Conservation (phyloP, 2,888 invertebrate genomes). For the Sussaba pulchella region DNA sequence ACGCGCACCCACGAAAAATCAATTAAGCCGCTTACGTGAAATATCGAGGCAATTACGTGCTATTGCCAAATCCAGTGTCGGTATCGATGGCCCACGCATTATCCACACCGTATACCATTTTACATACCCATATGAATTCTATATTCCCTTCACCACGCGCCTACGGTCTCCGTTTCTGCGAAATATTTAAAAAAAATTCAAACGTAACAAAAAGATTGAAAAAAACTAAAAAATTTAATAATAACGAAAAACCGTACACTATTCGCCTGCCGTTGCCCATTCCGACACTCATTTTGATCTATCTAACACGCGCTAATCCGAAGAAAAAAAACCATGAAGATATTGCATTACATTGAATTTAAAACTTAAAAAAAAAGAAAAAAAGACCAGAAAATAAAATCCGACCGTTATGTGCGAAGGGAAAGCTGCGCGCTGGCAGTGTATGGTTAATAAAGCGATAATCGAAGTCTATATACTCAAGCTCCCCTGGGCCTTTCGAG, state of each 20-base stretch:
- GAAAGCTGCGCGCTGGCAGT: background rate
- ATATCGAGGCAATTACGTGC: constrained; percentile 82
- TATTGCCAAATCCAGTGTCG: constrained; percentile 80
- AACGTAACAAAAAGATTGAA: too few relatives aligned
- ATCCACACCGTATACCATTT: constrained; percentile 69
- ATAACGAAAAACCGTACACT: constrained; percentile 1
- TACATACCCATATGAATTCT: constrained; percentile 16
- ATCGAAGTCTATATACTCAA: constrained; percentile 65
- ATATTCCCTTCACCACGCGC: constrained; percentile 7
- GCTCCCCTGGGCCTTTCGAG: constrained; percentile 54
- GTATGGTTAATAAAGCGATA: constrained; percentile 48
- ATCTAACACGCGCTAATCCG: constrained; percentile 5
- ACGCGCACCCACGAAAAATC: constrained; percentile 76
- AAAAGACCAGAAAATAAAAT: constrained; percentile 11
- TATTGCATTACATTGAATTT: background rate
- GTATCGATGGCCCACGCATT: constrained; percentile 79
- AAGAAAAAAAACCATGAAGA: background rate
- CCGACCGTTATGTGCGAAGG: background rate
- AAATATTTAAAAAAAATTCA: too few relatives aligned
- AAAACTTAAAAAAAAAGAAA: too few relatives aligned
- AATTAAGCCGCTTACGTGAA: constrained; percentile 82
- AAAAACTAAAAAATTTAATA: constrained; percentile 26
- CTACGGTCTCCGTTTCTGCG: constrained; percentile 8
- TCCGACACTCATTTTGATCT: background rate
- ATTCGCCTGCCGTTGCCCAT: constrained; percentile 14